Evolutionary conservation across 2,888 invertebrate genomes (phyloP).

Genomic region (Dryococelus australis): DNA sequence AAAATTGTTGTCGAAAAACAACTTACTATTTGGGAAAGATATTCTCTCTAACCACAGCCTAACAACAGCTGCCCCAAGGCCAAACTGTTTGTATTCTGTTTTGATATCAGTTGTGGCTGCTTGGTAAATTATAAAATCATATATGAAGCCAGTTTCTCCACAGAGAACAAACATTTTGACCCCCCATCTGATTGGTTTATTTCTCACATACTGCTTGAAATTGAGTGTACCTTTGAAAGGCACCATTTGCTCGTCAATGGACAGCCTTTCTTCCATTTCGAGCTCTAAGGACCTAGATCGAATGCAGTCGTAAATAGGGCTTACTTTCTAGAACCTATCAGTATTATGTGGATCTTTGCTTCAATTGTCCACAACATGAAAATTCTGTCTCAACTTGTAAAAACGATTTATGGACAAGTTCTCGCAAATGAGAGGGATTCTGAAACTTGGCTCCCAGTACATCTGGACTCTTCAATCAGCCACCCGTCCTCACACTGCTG

Average conservation of each 20-base stretch:
- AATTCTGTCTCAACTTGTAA: not conserved
- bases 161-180: not conserved
- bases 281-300: conserved; percentile 44
- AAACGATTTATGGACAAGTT: not conserved
- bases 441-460: not conserved
- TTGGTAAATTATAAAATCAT: conserved; percentile 49
- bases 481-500: too few relatives aligned
- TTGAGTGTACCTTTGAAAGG: conserved; percentile 47
- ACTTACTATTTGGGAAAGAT: not conserved
- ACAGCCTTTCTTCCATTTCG: conserved; percentile 41
- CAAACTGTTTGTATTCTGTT: conserved; percentile 25
- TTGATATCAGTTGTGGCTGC: conserved; percentile 44
- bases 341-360: not conserved
- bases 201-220: conserved; percentile 34
- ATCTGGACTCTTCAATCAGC: not conserved
- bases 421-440: not conserved
- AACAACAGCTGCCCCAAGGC: conserved; percentile 40
- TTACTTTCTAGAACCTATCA: conserved; percentile 47
- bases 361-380: not conserved
- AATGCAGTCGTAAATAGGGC: conserved; percentile 47
- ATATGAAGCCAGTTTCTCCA: conserved; percentile 46
- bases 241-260: conserved; percentile 49
- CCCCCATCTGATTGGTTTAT: not conserved
- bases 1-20: conserved; percentile 47
- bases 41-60: conserved; percentile 42